Evolutionary conservation across 2,113 vertebrate genomes (phyloP).

Genomic region (Guaruba guarouba): DNA sequence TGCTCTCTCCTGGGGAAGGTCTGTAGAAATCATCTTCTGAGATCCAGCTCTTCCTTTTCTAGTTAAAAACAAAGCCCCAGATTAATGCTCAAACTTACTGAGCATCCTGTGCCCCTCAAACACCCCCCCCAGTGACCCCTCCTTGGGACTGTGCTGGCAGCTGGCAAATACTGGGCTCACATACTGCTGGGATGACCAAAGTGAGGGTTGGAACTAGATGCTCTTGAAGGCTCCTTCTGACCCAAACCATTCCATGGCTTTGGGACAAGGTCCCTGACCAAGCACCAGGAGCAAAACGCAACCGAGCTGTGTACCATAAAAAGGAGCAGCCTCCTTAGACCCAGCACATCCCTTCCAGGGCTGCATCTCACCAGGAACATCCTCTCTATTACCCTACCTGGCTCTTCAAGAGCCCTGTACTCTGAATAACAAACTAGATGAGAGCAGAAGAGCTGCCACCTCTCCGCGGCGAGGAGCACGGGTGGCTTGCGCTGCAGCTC

Average conservation of each 20-base stretch:
- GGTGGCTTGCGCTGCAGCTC: not conserved
- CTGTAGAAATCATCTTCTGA: slow-evolving; percentile 92
- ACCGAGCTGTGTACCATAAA: not conserved
- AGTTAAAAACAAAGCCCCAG: not conserved
- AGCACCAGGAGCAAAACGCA: not conserved
- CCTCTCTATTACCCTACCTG: not conserved
- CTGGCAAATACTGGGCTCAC: not conserved
- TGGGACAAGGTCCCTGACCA: not conserved
- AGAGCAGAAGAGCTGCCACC: not conserved
- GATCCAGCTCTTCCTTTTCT: slow-evolving; percentile 89
- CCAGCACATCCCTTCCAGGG: not conserved
- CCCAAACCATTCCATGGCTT: not conserved
- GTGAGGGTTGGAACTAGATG: not conserved
- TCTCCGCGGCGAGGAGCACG: fast-evolving
- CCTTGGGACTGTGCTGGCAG: not conserved
- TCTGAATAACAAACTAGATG: fast-evolving
- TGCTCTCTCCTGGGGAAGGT: slow-evolving; percentile 37
- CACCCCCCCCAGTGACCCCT: not conserved
- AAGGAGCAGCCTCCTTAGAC: not conserved
- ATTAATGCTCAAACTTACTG: fast-evolving
- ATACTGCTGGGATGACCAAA: not conserved
- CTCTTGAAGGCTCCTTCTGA: not conserved
- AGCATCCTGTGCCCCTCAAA: not conserved
- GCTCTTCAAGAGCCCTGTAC: not conserved
- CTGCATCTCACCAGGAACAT: not conserved